A percentile compares a stretch with the other conserved stretches of the same genome.
Conservation (phyloP, 2,113 vertebrate species). For the Lepidothrix coronata region DNA sequence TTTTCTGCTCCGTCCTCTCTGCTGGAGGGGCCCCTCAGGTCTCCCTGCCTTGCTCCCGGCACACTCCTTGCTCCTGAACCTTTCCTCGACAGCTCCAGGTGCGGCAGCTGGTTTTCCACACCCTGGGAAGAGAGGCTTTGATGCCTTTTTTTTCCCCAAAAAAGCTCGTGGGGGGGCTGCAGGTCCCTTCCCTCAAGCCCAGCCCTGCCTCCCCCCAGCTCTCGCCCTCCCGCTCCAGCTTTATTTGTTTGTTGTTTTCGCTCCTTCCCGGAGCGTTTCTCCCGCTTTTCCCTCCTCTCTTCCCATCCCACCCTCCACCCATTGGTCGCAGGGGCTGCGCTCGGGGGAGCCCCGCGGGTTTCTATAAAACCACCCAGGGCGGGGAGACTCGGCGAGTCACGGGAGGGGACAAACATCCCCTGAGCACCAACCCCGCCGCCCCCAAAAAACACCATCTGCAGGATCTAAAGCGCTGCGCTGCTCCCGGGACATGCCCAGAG, state of each 20-base stretch:
- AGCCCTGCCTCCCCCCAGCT: neutral
- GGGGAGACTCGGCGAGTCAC: neutral
- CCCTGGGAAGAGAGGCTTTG: neutral
- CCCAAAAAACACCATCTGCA: neutral
- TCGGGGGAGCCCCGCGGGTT: neutral
- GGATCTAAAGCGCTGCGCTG: neutral
- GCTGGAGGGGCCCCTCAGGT: neutral
- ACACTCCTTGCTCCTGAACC: neutral
- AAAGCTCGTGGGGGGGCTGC: neutral
- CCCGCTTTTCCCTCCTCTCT: neutral
- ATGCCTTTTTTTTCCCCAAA: neutral
- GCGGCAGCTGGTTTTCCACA: neutral
- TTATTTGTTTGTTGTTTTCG: constrained; percentile 7
- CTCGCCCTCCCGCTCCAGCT: neutral
- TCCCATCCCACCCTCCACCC: neutral
- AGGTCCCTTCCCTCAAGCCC: neutral
- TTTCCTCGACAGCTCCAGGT: neutral
- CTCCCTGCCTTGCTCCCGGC: neutral
- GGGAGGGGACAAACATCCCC: neutral
- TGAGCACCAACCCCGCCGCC: neutral
- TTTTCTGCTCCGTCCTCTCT: too few species aligned
- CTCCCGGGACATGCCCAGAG: neutral
- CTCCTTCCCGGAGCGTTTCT: neutral
- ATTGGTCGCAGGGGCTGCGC: constrained; percentile 27
- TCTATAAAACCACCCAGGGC: constrained; percentile 21